Conservation (phyloP, 2,113 vertebrate species). For the Erythrocercus mccallii region DNA sequence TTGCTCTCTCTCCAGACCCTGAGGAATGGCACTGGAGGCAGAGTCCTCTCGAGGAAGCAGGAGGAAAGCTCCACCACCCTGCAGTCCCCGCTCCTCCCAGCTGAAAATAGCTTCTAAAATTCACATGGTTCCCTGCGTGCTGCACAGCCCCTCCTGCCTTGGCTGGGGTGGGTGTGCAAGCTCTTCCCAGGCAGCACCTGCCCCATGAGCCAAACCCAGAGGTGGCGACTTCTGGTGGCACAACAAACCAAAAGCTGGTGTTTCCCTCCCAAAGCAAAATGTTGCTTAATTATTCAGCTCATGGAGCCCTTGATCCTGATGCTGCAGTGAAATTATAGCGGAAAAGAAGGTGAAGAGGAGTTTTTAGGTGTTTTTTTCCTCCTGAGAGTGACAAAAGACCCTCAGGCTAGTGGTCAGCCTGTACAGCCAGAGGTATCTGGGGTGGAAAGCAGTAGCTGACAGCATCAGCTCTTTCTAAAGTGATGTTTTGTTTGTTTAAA, state of each 20-base stretch:
- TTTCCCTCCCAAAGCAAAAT: fast-evolving
- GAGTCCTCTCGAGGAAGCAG: not conserved
- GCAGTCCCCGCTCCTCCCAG: not conserved
- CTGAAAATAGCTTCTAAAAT: not conserved
- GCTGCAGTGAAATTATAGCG: not conserved
- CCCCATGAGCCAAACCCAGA: not conserved
- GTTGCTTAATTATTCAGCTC: not conserved
- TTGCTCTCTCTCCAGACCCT: not conserved
- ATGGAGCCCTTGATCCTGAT: not conserved
- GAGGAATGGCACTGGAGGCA: not conserved
- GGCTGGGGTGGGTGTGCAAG: not conserved
- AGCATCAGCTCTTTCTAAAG: not conserved
- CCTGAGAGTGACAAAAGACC: not conserved
- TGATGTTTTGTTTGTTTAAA: not conserved
- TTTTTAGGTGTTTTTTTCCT: not conserved
- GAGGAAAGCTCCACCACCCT: not conserved
- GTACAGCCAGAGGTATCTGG: not conserved
- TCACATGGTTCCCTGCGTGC: not conserved
- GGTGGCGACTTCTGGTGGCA: not conserved
- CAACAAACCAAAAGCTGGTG: not conserved
- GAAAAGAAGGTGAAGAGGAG: not conserved
- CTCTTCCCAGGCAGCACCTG: not conserved
- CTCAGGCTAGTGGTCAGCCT: not conserved
- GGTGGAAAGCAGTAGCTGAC: not conserved
- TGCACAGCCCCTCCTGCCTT: not conserved